Evolutionary conservation across 2,113 vertebrate genomes (phyloP).

Genomic region (Speoplatyrhinus poulsoni): DNA sequence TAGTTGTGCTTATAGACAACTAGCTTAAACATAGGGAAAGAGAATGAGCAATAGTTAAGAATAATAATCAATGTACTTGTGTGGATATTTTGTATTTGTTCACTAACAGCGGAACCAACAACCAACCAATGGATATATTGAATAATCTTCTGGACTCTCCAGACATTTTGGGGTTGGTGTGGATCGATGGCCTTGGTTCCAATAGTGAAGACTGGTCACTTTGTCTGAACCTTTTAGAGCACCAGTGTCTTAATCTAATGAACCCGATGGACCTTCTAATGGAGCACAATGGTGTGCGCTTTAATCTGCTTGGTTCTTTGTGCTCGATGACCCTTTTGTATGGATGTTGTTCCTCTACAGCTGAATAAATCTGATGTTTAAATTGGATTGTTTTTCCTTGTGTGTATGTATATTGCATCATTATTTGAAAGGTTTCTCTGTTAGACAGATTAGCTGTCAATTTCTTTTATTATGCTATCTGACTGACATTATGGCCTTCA

Average conservation of each 20-base stretch:
- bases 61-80: too few relatives aligned
- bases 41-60: neutral
- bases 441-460: too few relatives aligned
- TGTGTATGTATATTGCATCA: too few relatives aligned
- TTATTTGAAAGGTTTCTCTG: too few relatives aligned
- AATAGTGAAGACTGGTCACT: conserved; percentile 54
- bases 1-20: neutral
- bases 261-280: conserved; percentile 62
- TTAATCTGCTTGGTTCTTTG: conserved; percentile 59
- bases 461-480: too few relatives aligned
- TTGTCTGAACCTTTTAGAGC: conserved; percentile 61
- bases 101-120: neutral
- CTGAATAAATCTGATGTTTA: conserved; percentile 30
- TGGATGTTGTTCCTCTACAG: conserved; percentile 60
- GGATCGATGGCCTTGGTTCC: conserved; percentile 44
- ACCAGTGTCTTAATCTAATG: conserved; percentile 62
- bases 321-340: conserved; percentile 58
- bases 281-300: conserved; percentile 63
- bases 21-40: neutral
- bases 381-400: neutral
- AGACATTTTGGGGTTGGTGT: conserved; percentile 61
- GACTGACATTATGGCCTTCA: too few relatives aligned
- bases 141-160: conserved; percentile 47
- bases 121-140: conserved; percentile 35
- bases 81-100: neutral